Percentiles rank a stretch among this genome's conserved stretches.
Conservation (phyloP, 2,888 invertebrate genomes). For the Lamellibrachia columna region DNA sequence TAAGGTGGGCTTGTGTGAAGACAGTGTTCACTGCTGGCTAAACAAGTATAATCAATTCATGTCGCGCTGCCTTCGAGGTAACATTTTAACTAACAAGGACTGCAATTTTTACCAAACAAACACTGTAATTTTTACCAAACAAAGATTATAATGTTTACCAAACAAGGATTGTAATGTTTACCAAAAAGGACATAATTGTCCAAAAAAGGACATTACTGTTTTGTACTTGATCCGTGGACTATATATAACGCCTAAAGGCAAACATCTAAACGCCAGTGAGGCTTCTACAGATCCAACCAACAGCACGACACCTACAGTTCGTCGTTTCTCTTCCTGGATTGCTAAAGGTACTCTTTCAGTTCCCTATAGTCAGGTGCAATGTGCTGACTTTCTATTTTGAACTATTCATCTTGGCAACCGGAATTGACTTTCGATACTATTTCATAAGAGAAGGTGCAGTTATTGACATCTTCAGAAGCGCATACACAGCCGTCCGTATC, state of each 20-base stretch:
- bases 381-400: not conserved
- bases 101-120: not conserved
- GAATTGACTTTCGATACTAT: not conserved
- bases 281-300: not conserved
- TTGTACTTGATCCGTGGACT: too few species aligned
- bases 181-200: not conserved
- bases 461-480: not conserved
- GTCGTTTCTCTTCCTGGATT: not conserved
- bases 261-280: not conserved
- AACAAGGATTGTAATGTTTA: not conserved
- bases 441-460: not conserved
- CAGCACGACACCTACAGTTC: not conserved
- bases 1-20: not conserved
- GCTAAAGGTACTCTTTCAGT: not conserved
- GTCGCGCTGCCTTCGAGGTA: not conserved
- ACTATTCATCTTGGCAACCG: not conserved
- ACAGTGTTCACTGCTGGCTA: not conserved
- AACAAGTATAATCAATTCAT: not conserved
- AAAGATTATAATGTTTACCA: not conserved
- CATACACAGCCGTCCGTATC: not conserved
- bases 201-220: not conserved
- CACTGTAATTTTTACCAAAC: not conserved
- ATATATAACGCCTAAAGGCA: not conserved
- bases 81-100: not conserved
- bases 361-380: not conserved